These are phyloP conservation scores for Pteronura brasiliensis DNA, from an alignment of 2,113 vertebrate species.

Conservation along the genomic window DNA sequence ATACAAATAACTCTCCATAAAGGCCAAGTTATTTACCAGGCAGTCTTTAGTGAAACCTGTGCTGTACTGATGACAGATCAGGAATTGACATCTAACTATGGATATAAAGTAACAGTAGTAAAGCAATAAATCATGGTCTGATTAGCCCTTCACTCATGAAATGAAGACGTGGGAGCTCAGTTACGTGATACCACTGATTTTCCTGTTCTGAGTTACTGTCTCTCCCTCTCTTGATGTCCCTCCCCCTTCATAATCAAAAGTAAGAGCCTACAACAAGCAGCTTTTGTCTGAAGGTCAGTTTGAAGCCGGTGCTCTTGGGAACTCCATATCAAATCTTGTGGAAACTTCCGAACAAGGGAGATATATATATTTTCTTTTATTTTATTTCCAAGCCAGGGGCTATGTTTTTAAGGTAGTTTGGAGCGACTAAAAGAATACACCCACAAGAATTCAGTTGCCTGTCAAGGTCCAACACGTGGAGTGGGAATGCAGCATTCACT, in stretches of 20 bases:
- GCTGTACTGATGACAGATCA: background rate
- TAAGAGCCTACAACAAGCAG: background rate
- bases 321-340: background rate
- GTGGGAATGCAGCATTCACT: background rate
- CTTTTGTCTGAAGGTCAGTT: background rate
- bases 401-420: background rate
- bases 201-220: background rate
- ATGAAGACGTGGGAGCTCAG: background rate
- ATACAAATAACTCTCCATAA: background rate
- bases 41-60: background rate
- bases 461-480: background rate
- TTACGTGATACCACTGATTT: background rate
- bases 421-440: background rate
- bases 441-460: background rate
- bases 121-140: background rate
- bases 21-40: background rate
- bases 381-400: background rate
- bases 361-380: background rate
- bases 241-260: background rate
- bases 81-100: background rate
- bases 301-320: background rate
- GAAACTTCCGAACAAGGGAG: background rate
- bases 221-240: background rate
- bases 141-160: background rate
- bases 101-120: background rate